Percentiles rank a stretch among this genome's conserved stretches.
These are phyloP conservation scores for Siniperca knerii DNA, from an alignment of 2,113 vertebrate species.

Conservation along the genomic window DNA sequence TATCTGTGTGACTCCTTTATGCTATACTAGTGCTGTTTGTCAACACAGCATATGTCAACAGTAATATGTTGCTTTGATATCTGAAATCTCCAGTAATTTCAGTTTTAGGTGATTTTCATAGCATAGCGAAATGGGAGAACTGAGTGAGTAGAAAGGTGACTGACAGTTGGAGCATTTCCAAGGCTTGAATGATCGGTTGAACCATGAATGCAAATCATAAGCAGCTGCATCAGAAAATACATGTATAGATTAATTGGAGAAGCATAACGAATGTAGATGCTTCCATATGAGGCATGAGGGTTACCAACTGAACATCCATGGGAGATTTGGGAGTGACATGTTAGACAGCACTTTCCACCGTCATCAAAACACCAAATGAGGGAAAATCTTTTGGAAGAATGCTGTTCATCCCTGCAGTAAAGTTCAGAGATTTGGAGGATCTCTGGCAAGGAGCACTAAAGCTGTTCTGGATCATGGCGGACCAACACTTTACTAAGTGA, in stretches of 20 bases:
- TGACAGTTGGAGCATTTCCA: neutral
- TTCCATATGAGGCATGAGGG: no score
- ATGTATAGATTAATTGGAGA: neutral
- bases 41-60: neutral
- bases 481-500: no score
- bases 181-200: neutral
- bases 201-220: neutral
- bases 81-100: neutral
- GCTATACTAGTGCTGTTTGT: neutral
- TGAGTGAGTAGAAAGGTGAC: neutral
- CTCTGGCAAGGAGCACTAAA: neutral
- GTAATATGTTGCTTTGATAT: no score
- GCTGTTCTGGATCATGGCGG: no score
- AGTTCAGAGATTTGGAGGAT: neutral
- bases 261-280: neutral
- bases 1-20: conserved; percentile 37
- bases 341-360: neutral
- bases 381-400: neutral
- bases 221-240: neutral
- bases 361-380: neutral
- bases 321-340: neutral
- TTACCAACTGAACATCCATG: neutral
- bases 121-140: neutral
- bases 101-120: neutral
- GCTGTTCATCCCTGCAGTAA: neutral